These are phyloP conservation scores for Zhengitettix transpicula DNA, from an alignment of 2,888 invertebrate genomes.

Conservation along the genomic window DNA sequence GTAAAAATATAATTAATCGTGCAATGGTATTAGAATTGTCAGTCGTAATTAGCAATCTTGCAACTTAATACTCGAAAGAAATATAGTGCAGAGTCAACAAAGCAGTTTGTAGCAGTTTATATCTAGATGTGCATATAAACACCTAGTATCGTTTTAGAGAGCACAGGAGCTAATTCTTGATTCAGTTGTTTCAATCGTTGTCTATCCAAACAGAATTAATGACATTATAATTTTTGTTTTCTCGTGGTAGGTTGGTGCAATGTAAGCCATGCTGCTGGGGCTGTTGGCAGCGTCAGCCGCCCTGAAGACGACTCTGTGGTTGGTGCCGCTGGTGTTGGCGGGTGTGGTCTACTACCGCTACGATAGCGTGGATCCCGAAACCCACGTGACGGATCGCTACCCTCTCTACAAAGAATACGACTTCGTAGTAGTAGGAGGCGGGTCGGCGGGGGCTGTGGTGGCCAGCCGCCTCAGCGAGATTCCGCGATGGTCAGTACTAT, in stretches of 20 bases:
- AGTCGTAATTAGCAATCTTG: too few species aligned
- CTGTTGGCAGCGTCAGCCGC: conserved; percentile 14
- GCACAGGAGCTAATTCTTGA: too few species aligned
- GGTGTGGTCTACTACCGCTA: conserved; percentile 68
- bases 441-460: conserved; percentile 79
- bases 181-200: too few species aligned
- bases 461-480: conserved; percentile 66
- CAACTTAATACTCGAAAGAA: too few species aligned
- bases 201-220: too few species aligned
- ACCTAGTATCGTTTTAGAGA: too few species aligned
- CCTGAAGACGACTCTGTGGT: conserved; percentile 45
- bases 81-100: too few species aligned
- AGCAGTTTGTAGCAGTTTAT: too few species aligned
- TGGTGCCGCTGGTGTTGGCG: conserved; percentile 66
- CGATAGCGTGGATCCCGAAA: conserved; percentile 65
- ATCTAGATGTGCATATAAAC: too few species aligned
- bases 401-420: conserved; percentile 60
- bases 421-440: conserved; percentile 69
- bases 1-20: too few species aligned
- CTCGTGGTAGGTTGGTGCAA: not conserved
- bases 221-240: too few species aligned
- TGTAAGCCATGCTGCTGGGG: conserved; percentile 9
- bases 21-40: too few species aligned
- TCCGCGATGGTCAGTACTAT: conserved; percentile 55
- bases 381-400: conserved; percentile 50